Base-by-base conservation (phyloP, 2,113 vertebrate species). In the Myiozetetes cayanensis region DNA sequence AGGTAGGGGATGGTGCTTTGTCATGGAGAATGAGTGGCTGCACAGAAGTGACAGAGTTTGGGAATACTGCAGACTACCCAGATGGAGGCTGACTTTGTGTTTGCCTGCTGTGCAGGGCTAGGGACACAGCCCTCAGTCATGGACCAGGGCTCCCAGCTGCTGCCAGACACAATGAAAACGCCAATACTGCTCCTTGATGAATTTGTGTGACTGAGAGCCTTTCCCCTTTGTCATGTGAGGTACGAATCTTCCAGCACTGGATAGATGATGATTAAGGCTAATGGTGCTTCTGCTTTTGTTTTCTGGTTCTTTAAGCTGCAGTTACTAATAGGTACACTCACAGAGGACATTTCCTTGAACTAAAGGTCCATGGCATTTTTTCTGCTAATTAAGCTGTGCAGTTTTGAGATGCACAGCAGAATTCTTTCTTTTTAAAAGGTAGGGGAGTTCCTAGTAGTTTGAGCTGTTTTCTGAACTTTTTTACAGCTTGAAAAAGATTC, bases 121-220 rank as follows among this genome's bases (percentile, higher is more conserved):
- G 67, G n/a, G 37, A 37, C 43, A 41, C 5, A 28, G 33, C 8
- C 15, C 12, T 62, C 0, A 0, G 10, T 31, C 2, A 2, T 25
- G 67, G 41, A 16, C 14, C 14, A 33, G 31, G 37, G 16, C 24
- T 59, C 44, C 16, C 25, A 37, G 9, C 18, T 25, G 22, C 59
- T 90, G 50, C 33, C 18, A 49, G 50, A 27, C 20, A 31, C 20
- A 43, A 37, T 76, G 14, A 27, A 70, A 90, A 80, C 14, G 8
- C 19, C 33, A 22, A 33, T 86, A 55, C 28, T 13, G 17, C 52
- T 76, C 21, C 27, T 49, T 0, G 0, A 24, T 59, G 30, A 47
- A 49, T 56, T 56, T n/a, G 3, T 44, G 22, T 68, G 41, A 4
- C n/a, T 59, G 27, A 1, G 6, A 68, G 19, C 30, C 30, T 46